Conservation (phyloP, 2,888 invertebrate genomes). For the Drosophila sordidula region DNA sequence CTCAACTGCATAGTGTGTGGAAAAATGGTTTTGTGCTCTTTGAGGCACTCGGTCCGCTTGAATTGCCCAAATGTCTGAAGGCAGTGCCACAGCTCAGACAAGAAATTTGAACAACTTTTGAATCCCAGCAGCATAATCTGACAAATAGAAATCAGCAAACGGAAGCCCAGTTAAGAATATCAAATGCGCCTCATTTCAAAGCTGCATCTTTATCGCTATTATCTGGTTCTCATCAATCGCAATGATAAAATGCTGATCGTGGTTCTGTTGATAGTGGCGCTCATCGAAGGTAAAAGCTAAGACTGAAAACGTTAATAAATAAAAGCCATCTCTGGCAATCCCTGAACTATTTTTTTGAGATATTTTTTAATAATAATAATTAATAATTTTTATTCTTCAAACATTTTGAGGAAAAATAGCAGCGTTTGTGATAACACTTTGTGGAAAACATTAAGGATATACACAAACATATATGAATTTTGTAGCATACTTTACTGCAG, state of each 20-base stretch:
- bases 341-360: no score
- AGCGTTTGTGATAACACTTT: no score
- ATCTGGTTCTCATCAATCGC: constrained; percentile 63
- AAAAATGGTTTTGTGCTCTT: constrained; percentile 14
- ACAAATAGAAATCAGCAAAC: neutral
- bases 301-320: neutral
- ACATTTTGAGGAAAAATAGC: no score
- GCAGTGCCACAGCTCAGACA: constrained; percentile 12
- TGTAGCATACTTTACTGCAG: no score
- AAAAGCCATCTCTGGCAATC: no score
- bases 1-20: constrained; percentile 20
- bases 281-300: constrained; percentile 77
- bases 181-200: constrained; percentile 61
- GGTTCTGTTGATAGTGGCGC: constrained; percentile 73
- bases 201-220: constrained; percentile 62
- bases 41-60: neutral
- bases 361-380: no score
- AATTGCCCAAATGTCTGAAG: constrained; percentile 33
- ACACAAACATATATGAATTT: no score
- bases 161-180: constrained; percentile 1
- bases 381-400: no score
- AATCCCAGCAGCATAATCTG: neutral
- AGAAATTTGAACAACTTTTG: constrained; percentile 35
- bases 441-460: no score
- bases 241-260: constrained; percentile 83